These are phyloP conservation scores for Laticauda laticaudata DNA, from an alignment of 2,113 vertebrate species.

Conservation along the genomic window DNA sequence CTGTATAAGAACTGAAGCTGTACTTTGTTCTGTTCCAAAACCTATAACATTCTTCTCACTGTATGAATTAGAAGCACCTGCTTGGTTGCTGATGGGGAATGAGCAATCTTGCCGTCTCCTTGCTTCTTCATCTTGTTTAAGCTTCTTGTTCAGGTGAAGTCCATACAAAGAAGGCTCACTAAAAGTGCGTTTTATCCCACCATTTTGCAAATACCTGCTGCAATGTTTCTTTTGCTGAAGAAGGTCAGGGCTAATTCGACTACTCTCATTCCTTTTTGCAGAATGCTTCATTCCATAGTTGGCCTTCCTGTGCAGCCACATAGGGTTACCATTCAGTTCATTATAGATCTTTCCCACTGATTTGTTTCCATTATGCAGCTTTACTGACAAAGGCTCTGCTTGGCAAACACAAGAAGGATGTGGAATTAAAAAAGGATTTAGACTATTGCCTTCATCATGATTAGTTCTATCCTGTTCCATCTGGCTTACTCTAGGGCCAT, in stretches of 20 bases:
- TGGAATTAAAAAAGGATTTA: conserved; percentile 78
- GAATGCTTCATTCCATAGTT: conserved; percentile 63
- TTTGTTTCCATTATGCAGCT: conserved; percentile 85
- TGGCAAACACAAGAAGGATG: conserved; percentile 76
- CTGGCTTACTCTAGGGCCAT: conserved; percentile 95
- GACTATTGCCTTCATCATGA: conserved; percentile 91
- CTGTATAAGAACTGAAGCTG: conserved; percentile 67
- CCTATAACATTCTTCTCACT: conserved; percentile 55
- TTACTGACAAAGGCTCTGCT: conserved; percentile 69
- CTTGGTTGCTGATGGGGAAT: conserved; percentile 58
- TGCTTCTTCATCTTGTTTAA: conserved; percentile 74
- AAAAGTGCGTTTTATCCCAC: conserved; percentile 83
- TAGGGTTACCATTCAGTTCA: conserved; percentile 81
- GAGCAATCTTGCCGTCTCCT: conserved; percentile 72
- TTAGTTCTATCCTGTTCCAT: conserved; percentile 95
- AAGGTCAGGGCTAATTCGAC: conserved; percentile 68
- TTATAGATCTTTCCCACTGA: conserved; percentile 68
- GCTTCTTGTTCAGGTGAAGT: conserved; percentile 80
- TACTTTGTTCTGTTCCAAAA: conserved; percentile 61
- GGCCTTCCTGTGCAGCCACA: conserved; percentile 74
- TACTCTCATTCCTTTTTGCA: conserved; percentile 76
- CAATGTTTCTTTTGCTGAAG: conserved; percentile 73
- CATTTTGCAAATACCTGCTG: conserved; percentile 79
- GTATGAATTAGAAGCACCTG: conserved; percentile 58
- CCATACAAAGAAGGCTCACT: conserved; percentile 76